Conservation (phyloP, 2,113 vertebrate species). For the Spea multiplicata region DNA sequence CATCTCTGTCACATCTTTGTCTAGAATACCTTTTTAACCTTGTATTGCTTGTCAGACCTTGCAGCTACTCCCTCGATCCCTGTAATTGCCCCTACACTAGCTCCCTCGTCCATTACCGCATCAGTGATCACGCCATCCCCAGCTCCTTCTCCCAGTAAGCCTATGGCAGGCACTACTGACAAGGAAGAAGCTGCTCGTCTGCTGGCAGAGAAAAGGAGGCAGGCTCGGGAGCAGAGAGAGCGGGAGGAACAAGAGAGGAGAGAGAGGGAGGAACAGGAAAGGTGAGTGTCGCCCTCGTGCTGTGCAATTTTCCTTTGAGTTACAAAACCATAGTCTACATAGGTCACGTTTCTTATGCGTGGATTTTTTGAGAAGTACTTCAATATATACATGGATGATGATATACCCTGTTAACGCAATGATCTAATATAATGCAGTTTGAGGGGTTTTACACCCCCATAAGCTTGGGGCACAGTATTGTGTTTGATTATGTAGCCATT, state of each 20-base stretch:
- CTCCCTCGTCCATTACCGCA: background rate
- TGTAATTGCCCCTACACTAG: slow-evolving; percentile 8
- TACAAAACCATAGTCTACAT: too few species aligned
- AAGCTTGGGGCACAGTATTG: too few species aligned
- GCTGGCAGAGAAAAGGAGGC: slow-evolving; percentile 84
- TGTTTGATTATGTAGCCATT: too few species aligned
- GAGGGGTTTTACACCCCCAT: too few species aligned
- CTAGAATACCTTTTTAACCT: background rate
- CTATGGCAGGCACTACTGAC: slow-evolving; percentile 85
- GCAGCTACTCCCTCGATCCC: slow-evolving; percentile 47
- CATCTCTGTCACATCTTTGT: background rate
- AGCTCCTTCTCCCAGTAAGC: slow-evolving; percentile 65
- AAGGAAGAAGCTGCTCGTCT: slow-evolving; percentile 85
- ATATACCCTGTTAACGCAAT: too few species aligned
- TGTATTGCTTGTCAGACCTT: background rate
- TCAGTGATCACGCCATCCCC: slow-evolving; percentile 50
- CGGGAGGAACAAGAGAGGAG: slow-evolving; percentile 82
- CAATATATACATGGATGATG: too few species aligned
- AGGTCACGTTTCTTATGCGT: too few species aligned
- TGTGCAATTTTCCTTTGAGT: too few species aligned
- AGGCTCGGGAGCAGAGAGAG: slow-evolving; percentile 90
- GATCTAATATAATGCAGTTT: too few species aligned
- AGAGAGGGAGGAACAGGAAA: slow-evolving; percentile 81
- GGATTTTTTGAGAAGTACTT: too few species aligned
- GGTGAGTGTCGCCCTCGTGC: slow-evolving; percentile 61